Conservation (phyloP, 1,140 invertebrate genomes). For the Drosophila kurseongensis region DNA sequence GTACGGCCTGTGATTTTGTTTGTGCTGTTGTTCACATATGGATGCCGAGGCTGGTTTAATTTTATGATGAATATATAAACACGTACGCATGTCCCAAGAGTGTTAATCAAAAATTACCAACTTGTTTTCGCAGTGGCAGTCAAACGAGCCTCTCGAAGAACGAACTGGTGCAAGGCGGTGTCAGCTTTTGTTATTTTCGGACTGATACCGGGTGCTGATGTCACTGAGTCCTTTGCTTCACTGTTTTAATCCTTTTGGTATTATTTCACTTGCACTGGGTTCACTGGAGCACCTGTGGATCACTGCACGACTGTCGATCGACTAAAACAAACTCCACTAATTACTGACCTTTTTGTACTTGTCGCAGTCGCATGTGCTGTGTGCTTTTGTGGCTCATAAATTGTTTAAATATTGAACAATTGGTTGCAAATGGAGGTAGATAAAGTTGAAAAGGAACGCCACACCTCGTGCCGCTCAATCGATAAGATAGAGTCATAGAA, state of each 20-base stretch:
- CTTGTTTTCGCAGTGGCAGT: constrained; percentile 55
- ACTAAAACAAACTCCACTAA: constrained; percentile 70
- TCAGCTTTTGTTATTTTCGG: constrained; percentile 1
- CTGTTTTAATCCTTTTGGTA: constrained; percentile 16
- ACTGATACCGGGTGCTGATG: too few relatives aligned
- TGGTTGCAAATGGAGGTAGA: constrained; percentile 67
- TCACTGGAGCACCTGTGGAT: constrained; percentile 1
- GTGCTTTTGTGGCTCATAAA: constrained; percentile 61
- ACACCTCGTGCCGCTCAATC: constrained; percentile 47
- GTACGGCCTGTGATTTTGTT: constrained; percentile 22
- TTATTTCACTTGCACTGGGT: constrained; percentile 3
- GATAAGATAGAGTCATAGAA: constrained; percentile 69
- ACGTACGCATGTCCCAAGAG: constrained; percentile 38
- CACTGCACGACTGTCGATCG: constrained; percentile 19
- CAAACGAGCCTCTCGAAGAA: constrained; percentile 42
- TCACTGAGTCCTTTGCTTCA: neutral
- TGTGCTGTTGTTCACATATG: constrained; percentile 13
- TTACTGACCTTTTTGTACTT: constrained; percentile 75
- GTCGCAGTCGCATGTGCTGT: constrained; percentile 9
- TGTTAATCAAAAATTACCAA: constrained; percentile 76
- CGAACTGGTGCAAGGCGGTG: constrained; percentile 61
- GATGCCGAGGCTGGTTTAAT: constrained; percentile 40
- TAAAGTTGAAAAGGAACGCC: constrained; percentile 48
- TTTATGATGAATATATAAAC: constrained; percentile 61
- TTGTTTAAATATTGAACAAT: constrained; percentile 82